Evolutionary conservation across 2,797 vertebrate genomes (phyloP), one percentile per base, ranked within the genome.

Genomic region (Pteropus rufus): DNA sequence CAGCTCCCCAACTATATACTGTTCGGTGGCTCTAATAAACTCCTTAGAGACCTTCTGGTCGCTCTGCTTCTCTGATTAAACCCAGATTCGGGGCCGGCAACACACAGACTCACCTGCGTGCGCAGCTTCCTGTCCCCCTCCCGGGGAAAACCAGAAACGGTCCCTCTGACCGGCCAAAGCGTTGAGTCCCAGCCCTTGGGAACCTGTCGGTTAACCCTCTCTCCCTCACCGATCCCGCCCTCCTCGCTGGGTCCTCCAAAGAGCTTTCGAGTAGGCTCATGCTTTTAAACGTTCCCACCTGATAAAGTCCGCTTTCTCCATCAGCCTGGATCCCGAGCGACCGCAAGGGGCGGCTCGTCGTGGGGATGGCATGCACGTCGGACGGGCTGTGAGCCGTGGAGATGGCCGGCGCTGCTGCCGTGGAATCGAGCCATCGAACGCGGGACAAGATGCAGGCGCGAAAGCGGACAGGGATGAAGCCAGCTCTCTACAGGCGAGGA

Each of bases 401-500:
- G 39, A 46, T 6, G 11, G 15, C 34, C 65, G 12, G 18, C 0
- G 11, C 21, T 31, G 52, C 52, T 60, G 39, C n/a, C 10, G 24
- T 3, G 24, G 24, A 21, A 21, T 81, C 65, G 7, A 29, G 23
- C 41, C 54, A 11, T 31, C 21, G 34, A 29, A 29, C 4, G 1
- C 52, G 16, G 19, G 44, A 9, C 73, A 21, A 21, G 29, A 21
- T 0, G 15, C 41, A 49, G 14, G 79, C 0, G 0, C 34, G 21
- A 12, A 7, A 26, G 29, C 0, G 46, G 26, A 10, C 31, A 0
- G 52, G 34, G 26, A 39, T 3, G 36, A 7, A 54, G 49, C 24
- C 23, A 23, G 62, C 62, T 23, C 11, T 12, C 1, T 0, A 2
- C 1, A 1, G 29, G n/a, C 4, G 21, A 89, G 67, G n/a, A 26